These are phyloP conservation scores for Balearica regulorum DNA, from an alignment of 2,797 vertebrate species.

Conservation along the genomic window DNA sequence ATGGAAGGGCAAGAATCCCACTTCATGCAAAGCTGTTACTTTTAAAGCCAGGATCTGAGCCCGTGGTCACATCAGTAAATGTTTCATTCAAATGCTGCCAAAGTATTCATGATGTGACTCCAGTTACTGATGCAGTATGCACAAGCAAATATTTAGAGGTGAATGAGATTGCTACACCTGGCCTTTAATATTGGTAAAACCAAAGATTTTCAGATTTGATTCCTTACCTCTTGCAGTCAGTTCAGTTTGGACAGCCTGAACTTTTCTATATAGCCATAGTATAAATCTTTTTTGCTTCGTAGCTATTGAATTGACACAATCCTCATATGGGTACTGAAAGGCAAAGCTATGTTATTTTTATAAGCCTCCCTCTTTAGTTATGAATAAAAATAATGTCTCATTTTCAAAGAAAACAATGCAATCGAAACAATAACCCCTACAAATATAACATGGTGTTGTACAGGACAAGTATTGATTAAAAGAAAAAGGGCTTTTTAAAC, in stretches of 20 bases:
- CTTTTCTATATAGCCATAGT: background rate
- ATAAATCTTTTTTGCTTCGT: background rate
- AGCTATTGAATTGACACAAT: slow-evolving; percentile 1
- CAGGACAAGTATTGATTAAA: slow-evolving; percentile 72
- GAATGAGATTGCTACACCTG: background rate
- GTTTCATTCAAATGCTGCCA: background rate
- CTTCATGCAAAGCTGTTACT: background rate
- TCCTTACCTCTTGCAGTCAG: background rate
- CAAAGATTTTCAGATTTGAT: background rate
- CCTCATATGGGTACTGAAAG: background rate
- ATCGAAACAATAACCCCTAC: slow-evolving; percentile 52
- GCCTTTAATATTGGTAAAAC: background rate
- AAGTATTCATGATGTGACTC: background rate
- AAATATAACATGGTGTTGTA: slow-evolving; percentile 66
- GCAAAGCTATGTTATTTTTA: slow-evolving; percentile 26
- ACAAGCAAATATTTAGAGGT: background rate
- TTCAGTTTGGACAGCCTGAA: background rate
- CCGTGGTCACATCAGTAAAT: background rate
- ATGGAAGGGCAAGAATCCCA: background rate
- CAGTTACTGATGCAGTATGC: background rate
- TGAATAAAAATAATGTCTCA: background rate
- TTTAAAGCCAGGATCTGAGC: background rate
- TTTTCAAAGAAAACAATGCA: slow-evolving; percentile 53
- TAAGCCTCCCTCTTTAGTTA: slow-evolving; percentile 12
- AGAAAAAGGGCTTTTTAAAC: slow-evolving; percentile 69